Conservation (phyloP, 2,113 vertebrate species). For the Gracilinanus agilis region DNA sequence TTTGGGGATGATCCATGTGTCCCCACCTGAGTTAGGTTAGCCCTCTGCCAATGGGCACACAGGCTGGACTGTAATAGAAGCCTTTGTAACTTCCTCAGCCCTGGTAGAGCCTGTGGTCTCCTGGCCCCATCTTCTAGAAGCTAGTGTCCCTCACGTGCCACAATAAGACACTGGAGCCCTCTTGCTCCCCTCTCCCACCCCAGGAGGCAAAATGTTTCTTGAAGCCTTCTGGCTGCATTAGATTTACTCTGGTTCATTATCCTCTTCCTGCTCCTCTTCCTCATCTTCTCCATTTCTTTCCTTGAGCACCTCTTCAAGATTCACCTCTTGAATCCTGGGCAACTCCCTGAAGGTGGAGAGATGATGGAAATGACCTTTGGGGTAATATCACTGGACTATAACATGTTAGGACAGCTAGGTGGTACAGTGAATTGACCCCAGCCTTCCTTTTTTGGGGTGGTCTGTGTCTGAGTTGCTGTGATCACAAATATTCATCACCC, state of each 20-base stretch:
- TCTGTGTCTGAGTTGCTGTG: neutral
- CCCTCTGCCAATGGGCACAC: neutral
- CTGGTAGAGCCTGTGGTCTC: neutral
- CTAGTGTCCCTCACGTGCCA: neutral
- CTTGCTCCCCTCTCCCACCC: neutral
- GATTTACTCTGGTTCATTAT: neutral
- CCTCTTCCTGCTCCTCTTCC: slow-evolving; percentile 6
- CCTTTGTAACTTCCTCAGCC: neutral
- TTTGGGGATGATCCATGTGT: neutral
- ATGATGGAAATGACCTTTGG: slow-evolving; percentile 18
- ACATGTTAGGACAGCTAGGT: too few species aligned
- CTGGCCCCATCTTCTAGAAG: neutral
- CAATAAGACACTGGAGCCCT: neutral
- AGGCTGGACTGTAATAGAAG: neutral
- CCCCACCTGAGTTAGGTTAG: neutral
- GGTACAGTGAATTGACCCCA: neutral
- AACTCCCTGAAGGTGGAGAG: slow-evolving; percentile 59
- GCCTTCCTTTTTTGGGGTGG: neutral
- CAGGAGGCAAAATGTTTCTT: neutral
- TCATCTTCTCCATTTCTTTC: neutral
- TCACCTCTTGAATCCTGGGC: slow-evolving; percentile 60
- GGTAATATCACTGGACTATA: accelerated
- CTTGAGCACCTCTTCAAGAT: slow-evolving; percentile 37
- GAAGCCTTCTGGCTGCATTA: neutral
- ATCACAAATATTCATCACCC: neutral